phyloP scores from a whole-genome alignment of 2,888 invertebrate genomes.

The Drosophila infuscata region DNA sequence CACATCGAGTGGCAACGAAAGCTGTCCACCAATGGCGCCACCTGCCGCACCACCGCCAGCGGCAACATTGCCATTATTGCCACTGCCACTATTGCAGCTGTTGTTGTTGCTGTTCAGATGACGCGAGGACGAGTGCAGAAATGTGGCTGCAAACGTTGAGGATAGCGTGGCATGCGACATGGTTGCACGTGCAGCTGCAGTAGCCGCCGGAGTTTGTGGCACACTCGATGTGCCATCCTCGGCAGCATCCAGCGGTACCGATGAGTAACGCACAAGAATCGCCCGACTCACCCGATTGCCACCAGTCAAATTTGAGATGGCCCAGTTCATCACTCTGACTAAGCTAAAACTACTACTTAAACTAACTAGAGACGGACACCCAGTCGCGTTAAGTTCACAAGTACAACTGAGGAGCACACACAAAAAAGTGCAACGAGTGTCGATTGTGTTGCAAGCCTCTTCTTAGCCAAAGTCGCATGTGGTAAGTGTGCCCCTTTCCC shows the following conservation, averaged over 20 bases:
- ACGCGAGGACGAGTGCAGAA: conserved; percentile 74
- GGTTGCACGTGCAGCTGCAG: conserved; percentile 62
- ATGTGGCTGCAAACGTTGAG: conserved; percentile 78
- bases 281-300: conserved; percentile 85
- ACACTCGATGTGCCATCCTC: conserved; percentile 60
- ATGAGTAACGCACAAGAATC: conserved; percentile 84
- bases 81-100: conserved; percentile 39
- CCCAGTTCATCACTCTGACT: conserved; percentile 83
- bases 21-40: conserved; percentile 50
- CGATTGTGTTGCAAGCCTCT: not conserved
- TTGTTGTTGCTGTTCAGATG: conserved; percentile 57
- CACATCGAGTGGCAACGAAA: conserved; percentile 88
- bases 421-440: conserved; percentile 9
- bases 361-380: conserved; percentile 21
- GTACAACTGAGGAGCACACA: conserved; percentile 60
- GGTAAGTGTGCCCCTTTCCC: not conserved
- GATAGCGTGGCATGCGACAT: conserved; percentile 64
- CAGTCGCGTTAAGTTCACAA: conserved; percentile 52
- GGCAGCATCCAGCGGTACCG: conserved; percentile 80
- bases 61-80: conserved; percentile 23
- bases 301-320: conserved; percentile 84
- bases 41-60: conserved; percentile 7
- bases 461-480: not conserved
- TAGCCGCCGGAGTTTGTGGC: conserved; percentile 58
- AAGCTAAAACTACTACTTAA: not conserved